Percentiles rank a stretch among this genome's conserved stretches.
Evolutionary conservation across 2,888 invertebrate genomes (phyloP).

Genomic region (Agelastica alni): DNA sequence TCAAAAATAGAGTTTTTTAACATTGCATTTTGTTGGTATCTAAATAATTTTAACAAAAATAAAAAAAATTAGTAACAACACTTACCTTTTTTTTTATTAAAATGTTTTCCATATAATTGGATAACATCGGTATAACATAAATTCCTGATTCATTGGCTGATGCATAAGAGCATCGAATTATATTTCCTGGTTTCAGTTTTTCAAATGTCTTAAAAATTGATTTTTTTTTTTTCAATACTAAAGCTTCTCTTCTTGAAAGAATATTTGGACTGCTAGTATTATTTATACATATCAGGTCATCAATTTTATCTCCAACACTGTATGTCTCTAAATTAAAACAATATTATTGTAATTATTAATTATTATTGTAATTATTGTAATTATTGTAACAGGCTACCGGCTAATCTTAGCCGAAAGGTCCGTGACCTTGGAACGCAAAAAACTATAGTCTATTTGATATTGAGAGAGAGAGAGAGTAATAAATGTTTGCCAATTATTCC

Average conservation of each 20-base stretch:
- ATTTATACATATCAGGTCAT: conserved; percentile 46
- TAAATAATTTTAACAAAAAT: neutral
- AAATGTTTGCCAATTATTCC: too few relatives aligned
- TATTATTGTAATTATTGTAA: too few relatives aligned
- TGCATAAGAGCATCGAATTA: conserved; percentile 46
- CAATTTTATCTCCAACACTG: conserved; percentile 42
- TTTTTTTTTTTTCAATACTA: conserved; percentile 30
- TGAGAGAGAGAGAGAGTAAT: too few relatives aligned
- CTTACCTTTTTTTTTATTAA: conserved; percentile 42
- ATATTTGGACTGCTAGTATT: conserved; percentile 33
- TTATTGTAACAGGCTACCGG: too few relatives aligned
- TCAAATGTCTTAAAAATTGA: conserved; percentile 37
- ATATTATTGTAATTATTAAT: too few relatives aligned
- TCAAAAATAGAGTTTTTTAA: too few relatives aligned
- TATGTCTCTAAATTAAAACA: too few relatives aligned
- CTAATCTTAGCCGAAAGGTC: too few relatives aligned
- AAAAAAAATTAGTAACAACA: conserved; percentile 7
- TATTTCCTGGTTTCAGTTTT: conserved; percentile 37
- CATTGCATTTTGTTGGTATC: neutral
- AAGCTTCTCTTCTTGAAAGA: conserved; percentile 46
- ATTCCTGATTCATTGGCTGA: conserved; percentile 38
- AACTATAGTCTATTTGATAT: too few relatives aligned
- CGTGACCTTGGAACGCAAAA: too few relatives aligned
- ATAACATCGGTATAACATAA: conserved; percentile 42
- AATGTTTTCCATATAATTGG: conserved; percentile 38